Conservation (phyloP, 2,113 vertebrate species). For the Corythoichthys intestinalis region DNA sequence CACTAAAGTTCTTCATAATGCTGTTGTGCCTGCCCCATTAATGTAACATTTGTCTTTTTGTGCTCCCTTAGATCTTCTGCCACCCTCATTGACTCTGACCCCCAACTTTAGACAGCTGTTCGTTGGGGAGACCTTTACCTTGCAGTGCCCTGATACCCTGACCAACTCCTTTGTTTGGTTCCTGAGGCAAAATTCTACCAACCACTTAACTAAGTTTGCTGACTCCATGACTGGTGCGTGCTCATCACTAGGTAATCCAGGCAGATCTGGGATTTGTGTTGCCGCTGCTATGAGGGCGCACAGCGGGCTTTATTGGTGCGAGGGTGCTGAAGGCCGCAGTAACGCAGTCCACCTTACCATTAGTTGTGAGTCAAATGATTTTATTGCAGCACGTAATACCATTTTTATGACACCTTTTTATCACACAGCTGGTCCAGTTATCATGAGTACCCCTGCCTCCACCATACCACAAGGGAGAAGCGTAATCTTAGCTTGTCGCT, state of each 20-base stretch:
- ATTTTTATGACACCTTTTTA: conserved; percentile 8
- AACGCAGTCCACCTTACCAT: conserved; percentile 55
- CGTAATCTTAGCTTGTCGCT: conserved; percentile 46
- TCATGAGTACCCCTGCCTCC: conserved; percentile 42
- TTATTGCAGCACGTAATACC: not conserved
- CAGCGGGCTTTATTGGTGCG: conserved; percentile 68
- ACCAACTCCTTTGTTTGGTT: conserved; percentile 39
- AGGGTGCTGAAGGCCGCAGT: conserved; percentile 37
- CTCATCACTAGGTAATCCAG: conserved; percentile 26
- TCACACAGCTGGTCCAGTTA: conserved; percentile 46
- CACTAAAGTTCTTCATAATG: not conserved
- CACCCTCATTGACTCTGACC: conserved; percentile 34
- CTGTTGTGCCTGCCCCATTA: no score
- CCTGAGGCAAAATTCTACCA: conserved; percentile 25
- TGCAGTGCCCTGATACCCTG: conserved; percentile 42
- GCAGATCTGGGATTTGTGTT: not conserved
- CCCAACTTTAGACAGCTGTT: conserved; percentile 55
- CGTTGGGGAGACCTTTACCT: conserved; percentile 29
- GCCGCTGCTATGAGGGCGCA: conserved; percentile 25
- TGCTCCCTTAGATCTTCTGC: conserved; percentile 29
- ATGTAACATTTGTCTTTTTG: not conserved
- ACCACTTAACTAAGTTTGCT: not conserved
- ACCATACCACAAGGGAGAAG: conserved; percentile 41
- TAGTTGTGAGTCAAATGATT: conserved; percentile 54
- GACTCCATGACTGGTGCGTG: conserved; percentile 1